Conservation (phyloP, 2,113 vertebrate genomes). For the Tetrao urogallus region DNA sequence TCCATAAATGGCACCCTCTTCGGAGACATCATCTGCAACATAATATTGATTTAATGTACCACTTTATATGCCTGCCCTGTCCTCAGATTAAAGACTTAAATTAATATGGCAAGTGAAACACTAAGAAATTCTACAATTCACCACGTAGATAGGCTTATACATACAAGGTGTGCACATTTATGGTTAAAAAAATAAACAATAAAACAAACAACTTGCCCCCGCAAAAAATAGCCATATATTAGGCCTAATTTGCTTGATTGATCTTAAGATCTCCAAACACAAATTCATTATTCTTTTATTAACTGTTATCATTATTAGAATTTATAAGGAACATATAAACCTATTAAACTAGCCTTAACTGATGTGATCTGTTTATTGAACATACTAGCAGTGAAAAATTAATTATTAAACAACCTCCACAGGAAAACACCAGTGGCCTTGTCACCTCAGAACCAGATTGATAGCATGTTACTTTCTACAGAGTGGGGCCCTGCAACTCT, state of each 20-base stretch:
- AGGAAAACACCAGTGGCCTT: constrained; percentile 77
- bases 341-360: constrained; percentile 77
- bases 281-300: constrained; percentile 78
- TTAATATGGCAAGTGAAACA: constrained; percentile 65
- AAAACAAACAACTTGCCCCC: accelerated
- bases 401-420: constrained; percentile 83
- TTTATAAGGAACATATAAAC: constrained; percentile 75
- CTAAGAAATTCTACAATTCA: constrained; percentile 57
- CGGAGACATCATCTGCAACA: constrained; percentile 11
- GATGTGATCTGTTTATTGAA: constrained; percentile 82
- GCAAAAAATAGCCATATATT: neutral
- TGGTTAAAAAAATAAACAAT: neutral
- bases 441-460: constrained; percentile 75
- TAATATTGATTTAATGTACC: constrained; percentile 60
- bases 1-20: constrained; percentile 55
- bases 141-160: neutral
- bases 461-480: constrained; percentile 74
- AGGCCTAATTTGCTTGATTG: constrained; percentile 48
- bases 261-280: constrained; percentile 60
- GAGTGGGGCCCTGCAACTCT: constrained; percentile 33
- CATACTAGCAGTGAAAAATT: constrained; percentile 78
- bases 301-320: constrained; percentile 53
- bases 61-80: constrained; percentile 43
- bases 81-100: constrained; percentile 72
- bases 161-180: neutral